phyloP scores from a whole-genome alignment of 2,888 invertebrate genomes.

The Trilocha varians region DNA sequence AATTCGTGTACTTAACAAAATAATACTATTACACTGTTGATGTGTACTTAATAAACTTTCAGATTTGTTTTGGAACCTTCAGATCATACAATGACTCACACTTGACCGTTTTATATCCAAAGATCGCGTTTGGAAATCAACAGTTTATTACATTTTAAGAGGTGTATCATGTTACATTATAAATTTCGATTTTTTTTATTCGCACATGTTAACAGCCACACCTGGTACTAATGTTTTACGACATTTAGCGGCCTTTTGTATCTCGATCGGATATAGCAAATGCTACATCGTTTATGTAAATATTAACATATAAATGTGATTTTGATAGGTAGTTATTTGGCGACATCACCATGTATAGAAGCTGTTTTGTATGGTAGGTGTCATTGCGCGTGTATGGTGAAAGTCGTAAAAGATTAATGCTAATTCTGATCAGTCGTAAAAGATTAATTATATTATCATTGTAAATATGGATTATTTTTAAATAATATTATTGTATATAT shows the following conservation, averaged over 20 bases:
- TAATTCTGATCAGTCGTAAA: too few relatives aligned
- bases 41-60: too few relatives aligned
- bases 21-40: too few relatives aligned
- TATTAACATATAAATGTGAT: constrained; percentile 6
- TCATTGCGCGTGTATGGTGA: background rate
- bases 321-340: background rate
- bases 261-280: constrained; percentile 3
- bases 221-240: constrained; percentile 22
- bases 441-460: too few relatives aligned
- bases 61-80: too few relatives aligned
- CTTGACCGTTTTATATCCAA: background rate
- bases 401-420: too few relatives aligned
- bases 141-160: constrained; percentile 16
- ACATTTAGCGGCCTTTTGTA: constrained; percentile 7
- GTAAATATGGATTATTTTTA: too few relatives aligned
- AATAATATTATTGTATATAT: too few relatives aligned
- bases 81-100: too few relatives aligned
- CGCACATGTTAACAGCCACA: constrained; percentile 17
- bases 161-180: constrained; percentile 17
- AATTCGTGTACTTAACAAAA: too few relatives aligned
- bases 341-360: background rate
- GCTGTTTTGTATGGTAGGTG: background rate
- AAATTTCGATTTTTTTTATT: constrained; percentile 14
- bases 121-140: background rate
- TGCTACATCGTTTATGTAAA: constrained; percentile 1